phyloP scores from a whole-genome alignment of 1,140 invertebrate species.

The Orchesella cincta region DNA sequence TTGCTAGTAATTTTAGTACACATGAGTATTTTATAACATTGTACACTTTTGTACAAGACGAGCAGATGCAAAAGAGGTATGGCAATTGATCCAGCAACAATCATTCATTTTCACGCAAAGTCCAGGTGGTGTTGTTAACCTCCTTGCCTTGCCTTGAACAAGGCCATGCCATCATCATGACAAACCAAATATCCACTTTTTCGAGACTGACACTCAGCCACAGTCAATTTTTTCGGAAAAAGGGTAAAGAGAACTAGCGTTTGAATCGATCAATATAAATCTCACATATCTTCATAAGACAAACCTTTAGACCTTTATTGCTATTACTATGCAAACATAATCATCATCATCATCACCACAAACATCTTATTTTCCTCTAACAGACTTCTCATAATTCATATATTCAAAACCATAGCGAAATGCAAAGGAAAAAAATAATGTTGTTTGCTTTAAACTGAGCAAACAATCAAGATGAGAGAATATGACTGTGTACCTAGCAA shows the following conservation, averaged over 20 bases:
- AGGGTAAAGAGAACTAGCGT: neutral
- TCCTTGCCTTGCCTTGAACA: constrained; percentile 25
- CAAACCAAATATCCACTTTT: constrained; percentile 17
- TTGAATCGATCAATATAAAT: constrained; percentile 11
- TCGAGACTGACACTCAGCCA: neutral
- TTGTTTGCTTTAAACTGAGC: constrained; percentile 7
- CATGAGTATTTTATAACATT: no score
- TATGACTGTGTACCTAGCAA: neutral
- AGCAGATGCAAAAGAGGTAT: neutral
- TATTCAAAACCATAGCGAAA: neutral
- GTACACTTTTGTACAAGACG: no score
- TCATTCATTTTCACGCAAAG: neutral
- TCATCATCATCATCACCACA: neutral
- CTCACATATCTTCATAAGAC: neutral
- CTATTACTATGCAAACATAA: constrained; percentile 2
- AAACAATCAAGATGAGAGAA: neutral
- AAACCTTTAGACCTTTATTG: neutral
- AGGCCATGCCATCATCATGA: neutral
- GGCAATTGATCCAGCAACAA: neutral
- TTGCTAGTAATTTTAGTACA: no score
- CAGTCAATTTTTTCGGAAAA: constrained; percentile 4
- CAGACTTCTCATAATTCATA: constrained; percentile 10
- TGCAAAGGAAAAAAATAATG: neutral
- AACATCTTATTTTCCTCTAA: constrained; percentile 1
- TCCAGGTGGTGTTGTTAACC: constrained; percentile 15